phyloP scores from a whole-genome alignment of 2,797 vertebrate species.

The Geotrypetes seraphini region DNA sequence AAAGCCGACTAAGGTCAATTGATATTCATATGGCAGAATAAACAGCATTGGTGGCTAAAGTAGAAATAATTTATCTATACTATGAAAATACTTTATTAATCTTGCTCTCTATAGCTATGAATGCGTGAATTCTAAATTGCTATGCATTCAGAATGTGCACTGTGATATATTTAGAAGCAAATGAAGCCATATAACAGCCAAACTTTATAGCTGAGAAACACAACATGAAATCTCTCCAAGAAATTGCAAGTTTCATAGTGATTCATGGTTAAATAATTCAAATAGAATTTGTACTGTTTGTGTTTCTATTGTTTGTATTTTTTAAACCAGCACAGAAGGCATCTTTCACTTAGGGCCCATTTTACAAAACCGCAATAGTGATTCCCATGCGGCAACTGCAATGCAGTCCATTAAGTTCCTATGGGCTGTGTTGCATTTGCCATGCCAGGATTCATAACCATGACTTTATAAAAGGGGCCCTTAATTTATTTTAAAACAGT shows the following conservation, averaged over 20 bases:
- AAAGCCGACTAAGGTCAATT: conserved; percentile 16
- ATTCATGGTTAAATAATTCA: background rate
- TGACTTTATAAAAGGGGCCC: too few relatives aligned
- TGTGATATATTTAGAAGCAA: background rate
- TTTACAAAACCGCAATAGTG: too few relatives aligned
- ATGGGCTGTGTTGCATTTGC: too few relatives aligned
- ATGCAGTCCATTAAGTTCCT: too few relatives aligned
- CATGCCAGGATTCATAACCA: too few relatives aligned
- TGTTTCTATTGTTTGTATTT: background rate
- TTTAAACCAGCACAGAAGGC: background rate
- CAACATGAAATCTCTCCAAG: background rate
- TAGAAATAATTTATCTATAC: conserved; percentile 7
- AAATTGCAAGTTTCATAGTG: background rate
- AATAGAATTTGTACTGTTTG: too few relatives aligned
- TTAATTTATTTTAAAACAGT: conserved; percentile 4
- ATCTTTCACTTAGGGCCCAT: too few relatives aligned
- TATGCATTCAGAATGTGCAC: background rate
- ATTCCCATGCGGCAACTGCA: too few relatives aligned
- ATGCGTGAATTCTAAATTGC: conserved; percentile 6
- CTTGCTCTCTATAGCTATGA: conserved; percentile 10
- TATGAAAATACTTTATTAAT: conserved; percentile 6
- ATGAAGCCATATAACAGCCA: background rate
- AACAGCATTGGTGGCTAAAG: background rate
- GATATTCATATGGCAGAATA: conserved; percentile 5
- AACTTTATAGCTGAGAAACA: background rate